Evolutionary conservation across 2,888 invertebrate genomes (phyloP), one percentile per base, ranked within the genome.

Genomic region (Cloeon dipterum): DNA sequence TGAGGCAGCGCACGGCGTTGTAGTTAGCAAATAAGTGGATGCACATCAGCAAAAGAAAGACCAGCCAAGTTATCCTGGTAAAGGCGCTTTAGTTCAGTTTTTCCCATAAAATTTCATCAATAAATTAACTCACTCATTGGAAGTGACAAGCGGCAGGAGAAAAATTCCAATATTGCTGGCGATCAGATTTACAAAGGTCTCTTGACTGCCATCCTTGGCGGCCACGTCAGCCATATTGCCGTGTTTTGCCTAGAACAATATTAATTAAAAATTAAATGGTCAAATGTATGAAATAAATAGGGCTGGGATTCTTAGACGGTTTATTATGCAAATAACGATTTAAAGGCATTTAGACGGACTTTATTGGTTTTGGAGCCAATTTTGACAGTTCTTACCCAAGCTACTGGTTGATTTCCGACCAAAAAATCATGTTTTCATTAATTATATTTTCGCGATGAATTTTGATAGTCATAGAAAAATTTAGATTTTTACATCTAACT

Each of bases 161-260:
- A 75, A 56, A 34, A 93, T 63, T 38, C 85, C 86, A 38, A 71
- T 55, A 35, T 89, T 52, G 8, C 91, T 78, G 8, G 83, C 91
- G 26, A 81, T 55, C 32, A 94, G 62, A 60, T 94, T 94, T 11
- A 96, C 91, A 44, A 88, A 70, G 0, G 93, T 94, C 56, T 96
- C 96, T 61, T 96, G 96, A 42, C 91, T 89, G 5, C 88, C 81
- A 54, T 96, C 94, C 59, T 94, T 94, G 0, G 91, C 86, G 1
- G 81, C 67, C 5, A 81, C 88, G 58, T 96, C 96, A 0, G 85
- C 93, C 59, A 89, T 67, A 57, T 94, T 94, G 43, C 83, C 81
- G 43, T 74, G 65, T 17, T 82, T 56, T 0, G 93, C 88, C 62
- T 72, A 56, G 3, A n/a, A 42, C n/a, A n/a, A 45, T 26, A 23